Evolutionary conservation across 2,888 invertebrate species (phyloP), one percentile per base, ranked within the genome.

Genomic region (Eupeodes latifasciatus): DNA sequence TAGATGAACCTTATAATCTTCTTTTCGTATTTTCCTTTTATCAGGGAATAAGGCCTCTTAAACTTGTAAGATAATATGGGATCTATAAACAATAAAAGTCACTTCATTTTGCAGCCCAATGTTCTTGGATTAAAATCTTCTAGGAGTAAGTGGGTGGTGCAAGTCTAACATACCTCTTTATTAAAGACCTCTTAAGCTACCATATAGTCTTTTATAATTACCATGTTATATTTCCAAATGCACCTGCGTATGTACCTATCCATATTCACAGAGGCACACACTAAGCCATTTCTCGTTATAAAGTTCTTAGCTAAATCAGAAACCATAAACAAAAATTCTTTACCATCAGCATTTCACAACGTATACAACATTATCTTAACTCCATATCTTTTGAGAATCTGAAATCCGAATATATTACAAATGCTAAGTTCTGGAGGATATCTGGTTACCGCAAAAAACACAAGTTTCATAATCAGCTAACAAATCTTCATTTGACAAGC

Each of bases 401-500:
- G 40, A 14, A 72, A 66, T 55, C 27, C 74, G 69, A 61, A 40
- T 40, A 71, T 57, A 81, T 44, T 55, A 67, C 66, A 77, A 72
- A 81, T 76, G 16, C 53, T 11, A 19, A 82, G 69, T 79, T 82
- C 59, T 59, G 71, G 27, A 27, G 27, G 27, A 79, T 79, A 86
- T 86, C 86, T 79, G 19, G 55, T 82, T 82, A 67, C 83, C 76
- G 19, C 51, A 55, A 59, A 87, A 27, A 85, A 81, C 77, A 61
- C 59, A 49, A 67, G 55, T 87, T 83, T 76, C 83, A 76, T 76
- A 80, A 83, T 74, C 47, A 67, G 9, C 62, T 51, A 76, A 71
- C 66, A 61, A 77, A 72, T 72, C 77, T 76, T 80, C 67, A 61
- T 75, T 71, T 71, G 71, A 55, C 66, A 69, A 69, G 53, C 40